Evolutionary conservation across 2,888 invertebrate species (phyloP), one percentile per base, ranked within the genome.

Genomic region (Hirtodrosophila cameraria): DNA sequence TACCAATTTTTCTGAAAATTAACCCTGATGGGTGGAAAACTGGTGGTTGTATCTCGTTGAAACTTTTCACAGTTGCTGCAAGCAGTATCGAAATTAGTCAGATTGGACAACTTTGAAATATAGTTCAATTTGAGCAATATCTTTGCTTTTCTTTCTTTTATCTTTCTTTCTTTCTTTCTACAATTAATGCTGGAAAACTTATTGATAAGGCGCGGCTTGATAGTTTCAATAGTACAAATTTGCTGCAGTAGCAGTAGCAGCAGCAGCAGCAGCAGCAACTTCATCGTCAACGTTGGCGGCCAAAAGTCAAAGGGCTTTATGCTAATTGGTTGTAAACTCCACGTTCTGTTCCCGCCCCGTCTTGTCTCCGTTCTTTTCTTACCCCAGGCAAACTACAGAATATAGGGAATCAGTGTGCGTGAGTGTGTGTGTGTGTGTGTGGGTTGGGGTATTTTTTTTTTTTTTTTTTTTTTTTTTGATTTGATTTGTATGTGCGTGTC

Each of bases 231-330:
- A n/a, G n/a, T n/a, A n/a, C n/a, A n/a, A n/a, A n/a, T n/a, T n/a
- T n/a, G 18, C 50, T 33, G 49, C 30, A 36, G 33, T 9, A 31
- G 16, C 52, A 13, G 50, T 15, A 45, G 31, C 38, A 20, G 39
- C 39, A 23, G 57, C 57, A 42, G 50, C 28, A 46, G 43, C 43
- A 49, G 49, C 31, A 33, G 36, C 62, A 25, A 45, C 63, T 45
- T 54, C 66, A 53, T 57, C 69, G 27, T 49, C 58, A 52, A 46
- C 42, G 61, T 42, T 54, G 71, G 53, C 57, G 67, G 59, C 55
- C 39, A 50, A 52, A 62, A 65, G 80, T 80, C 78, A 80, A 69
- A 75, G 80, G 65, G 69, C 77, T 72, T 58, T 66, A 78, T 75
- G 75, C 66, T 77, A 80, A 78, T 80, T 77, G 77, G 36, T 46